phyloP scores from a whole-genome alignment of 2,113 vertebrate species.

The Alethe castanea region DNA sequence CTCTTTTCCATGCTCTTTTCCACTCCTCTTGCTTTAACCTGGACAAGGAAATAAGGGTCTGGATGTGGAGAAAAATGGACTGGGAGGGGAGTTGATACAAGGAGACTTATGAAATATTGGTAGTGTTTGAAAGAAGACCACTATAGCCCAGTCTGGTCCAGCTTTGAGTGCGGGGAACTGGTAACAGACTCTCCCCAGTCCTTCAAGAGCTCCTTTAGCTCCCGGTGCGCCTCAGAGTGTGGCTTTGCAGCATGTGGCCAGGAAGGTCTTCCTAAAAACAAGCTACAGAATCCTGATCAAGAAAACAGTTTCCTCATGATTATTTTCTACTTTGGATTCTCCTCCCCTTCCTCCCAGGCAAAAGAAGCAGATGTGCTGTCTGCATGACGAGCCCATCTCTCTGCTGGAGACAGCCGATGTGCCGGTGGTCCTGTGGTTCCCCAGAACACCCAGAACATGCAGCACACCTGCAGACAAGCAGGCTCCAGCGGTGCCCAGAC shows the following conservation, averaged over 20 bases:
- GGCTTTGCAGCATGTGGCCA: background rate
- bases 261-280: background rate
- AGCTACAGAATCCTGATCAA: background rate
- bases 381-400: background rate
- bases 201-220: background rate
- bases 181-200: background rate
- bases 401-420: accelerated
- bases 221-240: background rate
- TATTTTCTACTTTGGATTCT: background rate
- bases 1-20: background rate
- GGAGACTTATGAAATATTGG: background rate
- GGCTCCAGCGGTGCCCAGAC: background rate
- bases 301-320: background rate
- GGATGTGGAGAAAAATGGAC: background rate
- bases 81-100: background rate
- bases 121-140: background rate
- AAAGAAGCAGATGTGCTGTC: background rate
- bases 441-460: accelerated
- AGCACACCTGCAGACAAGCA: accelerated
- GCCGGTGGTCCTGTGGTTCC: accelerated
- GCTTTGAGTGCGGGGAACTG: background rate
- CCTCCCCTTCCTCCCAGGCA: background rate
- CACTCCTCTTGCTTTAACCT: background rate
- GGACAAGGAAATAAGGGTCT: background rate
- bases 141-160: background rate